Evolutionary conservation across 2,888 invertebrate genomes (phyloP).

Genomic region (Gastracanthus pulcherrimus): DNA sequence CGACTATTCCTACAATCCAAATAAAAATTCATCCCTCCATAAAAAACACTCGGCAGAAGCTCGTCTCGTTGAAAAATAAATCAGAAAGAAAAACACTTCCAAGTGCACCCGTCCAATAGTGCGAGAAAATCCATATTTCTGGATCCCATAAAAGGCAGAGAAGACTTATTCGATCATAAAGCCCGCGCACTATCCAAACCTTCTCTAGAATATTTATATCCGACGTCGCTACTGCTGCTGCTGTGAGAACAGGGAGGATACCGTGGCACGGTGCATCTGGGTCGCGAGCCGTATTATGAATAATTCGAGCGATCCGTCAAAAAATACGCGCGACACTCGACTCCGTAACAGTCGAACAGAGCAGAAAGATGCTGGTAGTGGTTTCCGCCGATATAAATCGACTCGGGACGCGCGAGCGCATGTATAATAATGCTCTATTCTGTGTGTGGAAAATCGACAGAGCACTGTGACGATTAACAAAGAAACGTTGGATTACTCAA

Average conservation of each 20-base stretch:
- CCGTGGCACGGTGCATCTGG: conserved; percentile 1
- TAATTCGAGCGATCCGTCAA: conserved; percentile 19
- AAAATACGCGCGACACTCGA: background rate
- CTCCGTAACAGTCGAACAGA: background rate
- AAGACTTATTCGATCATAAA: conserved; percentile 6
- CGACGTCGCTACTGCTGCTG: background rate
- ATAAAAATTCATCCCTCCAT: background rate
- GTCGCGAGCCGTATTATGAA: conserved; percentile 14
- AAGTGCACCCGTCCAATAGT: background rate
- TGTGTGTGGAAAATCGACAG: too few relatives aligned
- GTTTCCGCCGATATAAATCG: background rate
- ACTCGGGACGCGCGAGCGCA: background rate
- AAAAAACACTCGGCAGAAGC: background rate
- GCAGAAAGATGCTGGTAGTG: too few relatives aligned
- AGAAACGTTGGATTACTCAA: too few relatives aligned
- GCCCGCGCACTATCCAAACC: background rate
- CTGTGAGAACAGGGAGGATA: background rate
- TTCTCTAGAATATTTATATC: background rate
- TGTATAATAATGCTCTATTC: too few relatives aligned
- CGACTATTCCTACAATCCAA: too few relatives aligned
- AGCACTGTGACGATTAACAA: too few relatives aligned
- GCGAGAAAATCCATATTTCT: background rate
- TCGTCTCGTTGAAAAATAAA: conserved; percentile 4
- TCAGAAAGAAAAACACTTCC: conserved; percentile 1
- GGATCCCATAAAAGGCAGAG: background rate